These are phyloP conservation scores for Fragum sueziense DNA, from an alignment of 2,888 invertebrate species.

Conservation along the genomic window DNA sequence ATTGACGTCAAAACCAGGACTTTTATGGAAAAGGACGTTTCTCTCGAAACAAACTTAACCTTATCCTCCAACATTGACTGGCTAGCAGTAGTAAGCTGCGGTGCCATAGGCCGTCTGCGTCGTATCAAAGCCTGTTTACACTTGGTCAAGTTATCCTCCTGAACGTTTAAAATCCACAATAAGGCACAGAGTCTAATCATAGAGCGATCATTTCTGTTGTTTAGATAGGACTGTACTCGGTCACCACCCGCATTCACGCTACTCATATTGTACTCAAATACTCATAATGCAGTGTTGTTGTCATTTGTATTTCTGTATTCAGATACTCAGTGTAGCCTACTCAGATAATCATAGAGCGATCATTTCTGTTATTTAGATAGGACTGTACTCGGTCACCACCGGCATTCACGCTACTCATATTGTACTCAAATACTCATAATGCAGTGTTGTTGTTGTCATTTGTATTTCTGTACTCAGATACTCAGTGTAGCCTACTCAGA, in stretches of 20 bases:
- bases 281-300: neutral
- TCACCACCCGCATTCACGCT: neutral
- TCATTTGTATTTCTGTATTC: too few relatives aligned
- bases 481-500: too few relatives aligned
- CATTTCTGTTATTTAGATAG: slow-evolving; percentile 71
- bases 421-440: neutral
- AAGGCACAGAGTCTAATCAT: slow-evolving; percentile 77
- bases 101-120: slow-evolving; percentile 15
- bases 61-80: neutral
- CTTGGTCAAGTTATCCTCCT: slow-evolving; percentile 64
- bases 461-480: too few relatives aligned
- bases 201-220: slow-evolving; percentile 74
- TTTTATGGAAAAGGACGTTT: too few relatives aligned
- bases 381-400: slow-evolving; percentile 22
- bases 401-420: neutral
- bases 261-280: slow-evolving; percentile 9
- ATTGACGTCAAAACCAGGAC: too few relatives aligned
- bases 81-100: neutral
- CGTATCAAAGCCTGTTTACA: slow-evolving; percentile 29
- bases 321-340: too few relatives aligned
- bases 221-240: slow-evolving; percentile 55
- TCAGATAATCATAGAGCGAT: slow-evolving; percentile 77
- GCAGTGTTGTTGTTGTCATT: too few relatives aligned
- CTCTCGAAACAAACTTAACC: neutral
- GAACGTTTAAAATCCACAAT: slow-evolving; percentile 76